These are phyloP conservation scores for Neopipo cinnamomea DNA, from an alignment of 2,113 vertebrate species.

Conservation along the genomic window DNA sequence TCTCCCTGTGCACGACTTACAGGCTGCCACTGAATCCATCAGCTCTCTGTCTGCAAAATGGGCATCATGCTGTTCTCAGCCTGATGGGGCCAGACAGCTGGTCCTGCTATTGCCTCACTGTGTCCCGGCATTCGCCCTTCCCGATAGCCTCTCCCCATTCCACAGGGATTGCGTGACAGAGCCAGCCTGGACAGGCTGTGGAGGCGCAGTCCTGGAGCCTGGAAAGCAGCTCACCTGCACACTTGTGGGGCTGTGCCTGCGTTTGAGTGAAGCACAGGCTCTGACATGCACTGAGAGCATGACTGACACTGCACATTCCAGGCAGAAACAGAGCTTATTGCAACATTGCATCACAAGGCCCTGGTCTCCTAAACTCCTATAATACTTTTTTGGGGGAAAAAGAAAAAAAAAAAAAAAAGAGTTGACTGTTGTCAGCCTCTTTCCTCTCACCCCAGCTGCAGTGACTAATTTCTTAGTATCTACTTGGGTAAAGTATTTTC, in stretches of 20 bases:
- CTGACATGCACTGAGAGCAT: neutral
- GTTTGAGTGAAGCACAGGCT: neutral
- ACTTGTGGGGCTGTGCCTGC: neutral
- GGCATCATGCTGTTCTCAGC: neutral
- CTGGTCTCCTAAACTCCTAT: too few relatives aligned
- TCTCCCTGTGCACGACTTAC: rapidly evolving
- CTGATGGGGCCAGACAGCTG: neutral
- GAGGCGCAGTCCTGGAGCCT: neutral
- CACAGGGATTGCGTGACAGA: neutral
- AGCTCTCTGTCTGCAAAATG: rapidly evolving
- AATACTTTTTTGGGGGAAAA: too few relatives aligned
- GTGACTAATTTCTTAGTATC: neutral
- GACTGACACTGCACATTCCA: conserved; percentile 34
- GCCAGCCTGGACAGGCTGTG: neutral
- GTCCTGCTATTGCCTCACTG: rapidly evolving
- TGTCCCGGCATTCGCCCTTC: neutral
- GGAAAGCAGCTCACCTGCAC: conserved; percentile 1
- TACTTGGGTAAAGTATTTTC: neutral
- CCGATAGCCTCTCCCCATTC: conserved; percentile 1
- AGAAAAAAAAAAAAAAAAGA: too few relatives aligned
- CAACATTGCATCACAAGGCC: neutral
- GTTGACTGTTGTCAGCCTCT: neutral
- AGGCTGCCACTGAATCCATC: rapidly evolving
- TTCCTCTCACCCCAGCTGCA: neutral
- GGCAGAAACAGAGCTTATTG: neutral